phyloP scores from a whole-genome alignment of 1,140 invertebrate genomes.

The Lanistes nyassanus region DNA sequence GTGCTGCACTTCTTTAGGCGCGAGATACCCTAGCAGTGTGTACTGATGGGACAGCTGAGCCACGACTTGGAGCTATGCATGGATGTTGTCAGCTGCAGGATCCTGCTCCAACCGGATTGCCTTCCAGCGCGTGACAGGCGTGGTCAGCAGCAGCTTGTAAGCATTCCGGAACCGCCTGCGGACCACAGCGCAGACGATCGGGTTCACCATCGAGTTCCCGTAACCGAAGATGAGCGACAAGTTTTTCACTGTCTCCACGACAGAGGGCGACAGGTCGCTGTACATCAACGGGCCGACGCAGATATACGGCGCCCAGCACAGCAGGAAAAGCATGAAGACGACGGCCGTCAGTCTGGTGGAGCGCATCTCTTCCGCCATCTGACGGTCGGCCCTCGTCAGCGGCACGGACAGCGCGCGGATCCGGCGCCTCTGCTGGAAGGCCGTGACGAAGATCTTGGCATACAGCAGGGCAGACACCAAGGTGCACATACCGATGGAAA shows the following conservation, averaged over 20 bases:
- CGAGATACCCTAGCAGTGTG: no score
- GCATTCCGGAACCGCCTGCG: slow-evolving; percentile 34
- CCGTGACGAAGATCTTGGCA: slow-evolving; percentile 32
- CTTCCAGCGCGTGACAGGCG: neutral
- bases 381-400: no score
- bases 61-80: no score
- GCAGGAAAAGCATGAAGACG: slow-evolving; percentile 41
- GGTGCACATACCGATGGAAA: slow-evolving; percentile 27
- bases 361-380: slow-evolving; percentile 20
- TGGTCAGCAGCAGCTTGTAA: slow-evolving; percentile 20
- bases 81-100: no score
- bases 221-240: slow-evolving; percentile 31
- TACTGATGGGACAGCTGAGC: no score
- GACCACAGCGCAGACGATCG: slow-evolving; percentile 40
- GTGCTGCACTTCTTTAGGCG: no score
- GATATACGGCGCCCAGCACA: slow-evolving; percentile 44
- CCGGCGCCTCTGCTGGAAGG: slow-evolving; percentile 12
- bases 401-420: slow-evolving; percentile 1
- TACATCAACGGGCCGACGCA: slow-evolving; percentile 35
- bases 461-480: slow-evolving; percentile 27
- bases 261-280: slow-evolving; percentile 20
- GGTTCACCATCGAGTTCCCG: slow-evolving; percentile 43
- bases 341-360: slow-evolving; percentile 38
- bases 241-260: slow-evolving; percentile 38
- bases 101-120: neutral